These are phyloP conservation scores for Scotopteryx bipunctaria DNA, from an alignment of 2,888 invertebrate genomes.

Conservation along the genomic window DNA sequence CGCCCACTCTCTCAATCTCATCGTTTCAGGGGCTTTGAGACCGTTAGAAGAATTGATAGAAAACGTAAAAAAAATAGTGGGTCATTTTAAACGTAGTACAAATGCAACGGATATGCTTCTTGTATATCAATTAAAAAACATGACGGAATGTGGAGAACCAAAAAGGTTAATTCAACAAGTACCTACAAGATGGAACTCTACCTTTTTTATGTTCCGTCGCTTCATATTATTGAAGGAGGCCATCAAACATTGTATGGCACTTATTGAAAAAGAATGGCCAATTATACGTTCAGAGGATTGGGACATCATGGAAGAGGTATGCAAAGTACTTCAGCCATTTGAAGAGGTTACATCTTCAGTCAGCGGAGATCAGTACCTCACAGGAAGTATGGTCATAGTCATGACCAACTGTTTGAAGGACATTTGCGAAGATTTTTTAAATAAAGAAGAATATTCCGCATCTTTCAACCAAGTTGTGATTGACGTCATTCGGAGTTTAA, in stretches of 20 bases:
- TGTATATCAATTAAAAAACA: slow-evolving; percentile 9
- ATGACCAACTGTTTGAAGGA: slow-evolving; percentile 33
- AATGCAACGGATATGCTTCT: slow-evolving; percentile 28
- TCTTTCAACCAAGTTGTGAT: too few relatives aligned
- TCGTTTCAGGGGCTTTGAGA: slow-evolving; percentile 26
- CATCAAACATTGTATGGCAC: slow-evolving; percentile 29
- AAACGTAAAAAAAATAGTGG: slow-evolving; percentile 32
- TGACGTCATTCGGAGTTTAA: neutral
- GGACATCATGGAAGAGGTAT: slow-evolving; percentile 26
- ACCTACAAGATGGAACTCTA: slow-evolving; percentile 41
- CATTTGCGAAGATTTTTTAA: slow-evolving; percentile 25
- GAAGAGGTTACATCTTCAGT: slow-evolving; percentile 38
- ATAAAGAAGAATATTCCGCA: slow-evolving; percentile 10
- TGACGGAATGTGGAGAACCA: slow-evolving; percentile 15
- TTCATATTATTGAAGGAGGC: slow-evolving; percentile 35
- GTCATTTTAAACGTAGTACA: slow-evolving; percentile 31
- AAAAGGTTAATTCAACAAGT: slow-evolving; percentile 37
- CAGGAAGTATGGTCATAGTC: slow-evolving; percentile 32
- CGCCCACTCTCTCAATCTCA: slow-evolving; percentile 38
- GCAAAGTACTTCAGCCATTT: slow-evolving; percentile 38
- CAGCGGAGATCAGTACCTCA: slow-evolving; percentile 40
- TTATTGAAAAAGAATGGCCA: slow-evolving; percentile 31
- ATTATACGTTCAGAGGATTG: slow-evolving; percentile 34
- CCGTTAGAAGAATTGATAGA: slow-evolving; percentile 16
- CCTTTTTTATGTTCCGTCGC: slow-evolving; percentile 36